A percentile compares a stretch with the other conserved stretches of the same genome.
These are phyloP conservation scores for Hyla sarda DNA, from an alignment of 2,113 vertebrate species.

Conservation along the genomic window DNA sequence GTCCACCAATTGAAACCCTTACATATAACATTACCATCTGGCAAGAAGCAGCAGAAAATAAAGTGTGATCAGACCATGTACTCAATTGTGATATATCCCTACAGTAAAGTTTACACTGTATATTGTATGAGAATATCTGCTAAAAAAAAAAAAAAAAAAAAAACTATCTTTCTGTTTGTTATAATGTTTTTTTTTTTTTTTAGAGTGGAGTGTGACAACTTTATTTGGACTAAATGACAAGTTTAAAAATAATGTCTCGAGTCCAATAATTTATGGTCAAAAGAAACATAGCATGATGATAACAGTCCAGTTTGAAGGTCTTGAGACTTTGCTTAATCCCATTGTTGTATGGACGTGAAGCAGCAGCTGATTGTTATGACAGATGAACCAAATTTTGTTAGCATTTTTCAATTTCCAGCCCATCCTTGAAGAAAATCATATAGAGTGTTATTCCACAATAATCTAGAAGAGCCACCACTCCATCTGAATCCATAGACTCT, in stretches of 20 bases:
- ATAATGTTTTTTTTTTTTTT: neutral
- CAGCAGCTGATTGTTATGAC: constrained; percentile 74
- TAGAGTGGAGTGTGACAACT: constrained; percentile 76
- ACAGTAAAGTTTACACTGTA: neutral
- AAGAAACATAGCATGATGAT: constrained; percentile 76
- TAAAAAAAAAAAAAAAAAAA: neutral
- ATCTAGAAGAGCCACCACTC: constrained; percentile 86
- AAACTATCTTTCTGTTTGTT: too few relatives aligned
- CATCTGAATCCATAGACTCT: constrained; percentile 86
- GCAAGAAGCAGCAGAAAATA: neutral
- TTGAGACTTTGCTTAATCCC: constrained; percentile 72
- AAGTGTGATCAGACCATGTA: neutral
- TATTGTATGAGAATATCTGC: neutral
- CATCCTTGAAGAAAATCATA: constrained; percentile 93
- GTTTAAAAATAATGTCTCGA: constrained; percentile 77
- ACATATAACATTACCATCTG: neutral
- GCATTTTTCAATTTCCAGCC: constrained; percentile 90
- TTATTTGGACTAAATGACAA: constrained; percentile 82
- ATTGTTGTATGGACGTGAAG: constrained; percentile 74
- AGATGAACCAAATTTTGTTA: constrained; percentile 73
- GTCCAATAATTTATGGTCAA: constrained; percentile 77
- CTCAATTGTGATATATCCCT: too few relatives aligned
- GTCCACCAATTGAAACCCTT: neutral
- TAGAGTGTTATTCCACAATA: constrained; percentile 88
- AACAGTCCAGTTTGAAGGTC: constrained; percentile 77